phyloP scores from a whole-genome alignment of 1,140 invertebrate species.

The Rhagoletis pomonella region DNA sequence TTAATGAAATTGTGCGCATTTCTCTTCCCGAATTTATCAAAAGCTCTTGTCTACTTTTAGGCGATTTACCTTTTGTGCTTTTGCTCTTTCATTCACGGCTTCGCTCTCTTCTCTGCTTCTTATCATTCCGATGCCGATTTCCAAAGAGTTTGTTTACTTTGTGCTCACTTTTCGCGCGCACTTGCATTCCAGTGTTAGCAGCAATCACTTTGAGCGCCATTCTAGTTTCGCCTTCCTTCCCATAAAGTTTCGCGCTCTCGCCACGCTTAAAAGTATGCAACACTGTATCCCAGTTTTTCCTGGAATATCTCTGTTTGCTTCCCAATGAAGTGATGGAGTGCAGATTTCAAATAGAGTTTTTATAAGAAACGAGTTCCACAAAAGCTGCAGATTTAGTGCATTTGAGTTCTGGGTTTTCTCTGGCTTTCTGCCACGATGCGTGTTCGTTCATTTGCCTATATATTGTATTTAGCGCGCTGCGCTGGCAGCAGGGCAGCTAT shows the following conservation, averaged over 20 bases:
- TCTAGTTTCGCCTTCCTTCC: background rate
- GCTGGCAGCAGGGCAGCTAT: background rate
- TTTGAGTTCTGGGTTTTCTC: background rate
- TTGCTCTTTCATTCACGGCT: background rate
- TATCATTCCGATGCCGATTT: background rate
- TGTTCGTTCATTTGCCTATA: background rate
- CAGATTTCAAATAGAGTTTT: constrained; percentile 27
- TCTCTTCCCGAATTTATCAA: background rate
- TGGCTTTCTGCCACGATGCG: background rate
- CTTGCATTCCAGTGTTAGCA: background rate
- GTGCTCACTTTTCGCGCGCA: background rate
- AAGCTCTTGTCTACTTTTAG: background rate
- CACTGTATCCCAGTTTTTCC: constrained; percentile 39
- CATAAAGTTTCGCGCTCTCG: background rate
- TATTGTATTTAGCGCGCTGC: background rate
- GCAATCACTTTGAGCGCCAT: background rate
- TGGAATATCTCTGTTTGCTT: background rate
- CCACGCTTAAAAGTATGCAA: constrained; percentile 1
- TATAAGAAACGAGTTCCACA: constrained; percentile 10
- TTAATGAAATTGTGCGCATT: background rate
- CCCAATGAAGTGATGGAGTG: background rate
- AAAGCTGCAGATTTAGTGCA: constrained; percentile 30
- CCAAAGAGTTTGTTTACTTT: constrained; percentile 24
- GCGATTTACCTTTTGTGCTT: background rate
- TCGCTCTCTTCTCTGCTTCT: background rate